phyloP scores from a whole-genome alignment of 2,888 invertebrate species.

The Tanaodytes sp. region DNA sequence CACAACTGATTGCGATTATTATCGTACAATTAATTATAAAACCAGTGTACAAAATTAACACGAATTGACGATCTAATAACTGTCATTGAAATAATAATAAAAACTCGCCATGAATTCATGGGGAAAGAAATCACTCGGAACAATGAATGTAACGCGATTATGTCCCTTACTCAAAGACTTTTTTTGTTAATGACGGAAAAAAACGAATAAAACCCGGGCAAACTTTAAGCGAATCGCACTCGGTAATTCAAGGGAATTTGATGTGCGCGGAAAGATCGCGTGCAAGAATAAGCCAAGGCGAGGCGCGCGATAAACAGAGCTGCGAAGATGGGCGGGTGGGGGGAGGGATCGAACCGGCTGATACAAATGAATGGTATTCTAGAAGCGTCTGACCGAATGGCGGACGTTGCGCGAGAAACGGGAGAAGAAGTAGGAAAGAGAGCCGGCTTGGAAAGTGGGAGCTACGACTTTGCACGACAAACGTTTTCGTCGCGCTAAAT shows the following conservation, averaged over 20 bases:
- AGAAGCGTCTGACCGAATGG: conserved; percentile 66
- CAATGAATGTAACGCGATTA: too few species aligned
- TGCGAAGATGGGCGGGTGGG: conserved; percentile 26
- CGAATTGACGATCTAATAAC: too few species aligned
- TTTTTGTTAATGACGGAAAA: too few species aligned
- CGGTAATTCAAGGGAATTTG: conserved; percentile 31
- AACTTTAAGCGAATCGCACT: conserved; percentile 14
- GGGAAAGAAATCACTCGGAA: too few species aligned
- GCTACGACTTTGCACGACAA: conserved; percentile 16
- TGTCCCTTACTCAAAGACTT: too few species aligned
- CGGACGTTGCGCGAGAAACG: conserved; percentile 54
- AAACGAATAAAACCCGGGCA: too few species aligned
- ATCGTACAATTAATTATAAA: too few species aligned
- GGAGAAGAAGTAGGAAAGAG: conserved; percentile 32
- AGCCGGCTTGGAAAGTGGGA: conserved; percentile 21
- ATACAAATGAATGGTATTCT: conserved; percentile 65
- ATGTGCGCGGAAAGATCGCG: conserved; percentile 18
- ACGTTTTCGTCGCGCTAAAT: conserved; percentile 5
- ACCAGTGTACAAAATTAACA: too few species aligned
- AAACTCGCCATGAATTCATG: too few species aligned
- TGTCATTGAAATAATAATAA: too few species aligned
- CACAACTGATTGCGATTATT: too few species aligned
- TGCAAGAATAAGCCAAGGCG: conserved; percentile 24
- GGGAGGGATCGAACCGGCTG: conserved; percentile 19
- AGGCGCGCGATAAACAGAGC: conserved; percentile 19